Conservation (phyloP, 1,140 invertebrate species). For the Diachasmimorpha longicaudata region DNA sequence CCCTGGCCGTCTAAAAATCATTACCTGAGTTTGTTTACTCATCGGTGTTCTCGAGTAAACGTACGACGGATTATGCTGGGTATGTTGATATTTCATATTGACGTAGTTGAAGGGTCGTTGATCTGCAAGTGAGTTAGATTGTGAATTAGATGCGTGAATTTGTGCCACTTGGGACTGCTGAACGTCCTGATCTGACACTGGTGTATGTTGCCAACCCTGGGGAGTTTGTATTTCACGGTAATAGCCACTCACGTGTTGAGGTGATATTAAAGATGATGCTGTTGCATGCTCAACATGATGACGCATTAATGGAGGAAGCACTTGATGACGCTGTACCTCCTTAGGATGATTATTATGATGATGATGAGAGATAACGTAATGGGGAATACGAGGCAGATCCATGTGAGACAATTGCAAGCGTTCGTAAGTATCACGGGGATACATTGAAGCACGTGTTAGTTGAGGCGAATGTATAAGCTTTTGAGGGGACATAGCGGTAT, state of each 20-base stretch:
- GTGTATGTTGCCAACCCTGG: not conserved
- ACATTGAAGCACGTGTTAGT: constrained; percentile 7
- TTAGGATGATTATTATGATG: constrained; percentile 34
- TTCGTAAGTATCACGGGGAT: not conserved
- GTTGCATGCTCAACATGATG: not conserved
- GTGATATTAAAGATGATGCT: not conserved
- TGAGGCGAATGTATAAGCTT: not conserved
- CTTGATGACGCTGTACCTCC: not conserved
- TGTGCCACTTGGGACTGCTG: constrained; percentile 7
- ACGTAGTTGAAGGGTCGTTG: constrained; percentile 44
- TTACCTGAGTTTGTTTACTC: constrained; percentile 9
- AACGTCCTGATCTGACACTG: constrained; percentile 13
- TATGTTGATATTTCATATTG: constrained; percentile 17
- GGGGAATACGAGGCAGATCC: not conserved
- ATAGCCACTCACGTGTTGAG: not conserved
- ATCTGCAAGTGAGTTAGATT: constrained; percentile 60
- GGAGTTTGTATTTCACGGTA: not conserved
- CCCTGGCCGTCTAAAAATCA: constrained; percentile 10
- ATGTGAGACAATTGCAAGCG: not conserved
- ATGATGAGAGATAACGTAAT: constrained; percentile 8
- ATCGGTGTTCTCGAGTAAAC: not conserved
- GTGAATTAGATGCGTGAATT: constrained; percentile 31
- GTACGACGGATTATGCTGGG: not conserved
- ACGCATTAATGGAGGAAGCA: not conserved
- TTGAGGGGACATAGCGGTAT: constrained; percentile 4